phyloP scores from a whole-genome alignment of 2,888 invertebrate genomes.

The Phymatocera aterrima region DNA sequence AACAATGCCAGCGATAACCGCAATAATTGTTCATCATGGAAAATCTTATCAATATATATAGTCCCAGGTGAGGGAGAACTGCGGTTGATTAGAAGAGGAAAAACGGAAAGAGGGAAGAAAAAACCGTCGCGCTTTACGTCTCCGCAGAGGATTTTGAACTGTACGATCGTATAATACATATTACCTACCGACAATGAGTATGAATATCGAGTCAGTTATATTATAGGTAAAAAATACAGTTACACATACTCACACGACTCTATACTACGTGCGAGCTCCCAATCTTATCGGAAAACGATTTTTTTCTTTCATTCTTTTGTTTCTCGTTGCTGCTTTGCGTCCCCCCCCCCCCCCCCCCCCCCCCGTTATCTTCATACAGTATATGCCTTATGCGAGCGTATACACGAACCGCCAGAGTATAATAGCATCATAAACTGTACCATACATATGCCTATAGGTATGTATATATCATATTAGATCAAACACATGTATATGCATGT shows the following conservation, averaged over 20 bases:
- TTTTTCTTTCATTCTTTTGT: slow-evolving; percentile 42
- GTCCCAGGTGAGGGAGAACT: slow-evolving; percentile 45
- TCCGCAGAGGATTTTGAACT: slow-evolving; percentile 47
- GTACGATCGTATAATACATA: slow-evolving; percentile 29
- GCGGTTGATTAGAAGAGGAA: slow-evolving; percentile 14
- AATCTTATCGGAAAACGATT: slow-evolving; percentile 46
- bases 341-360: slow-evolving; percentile 2
- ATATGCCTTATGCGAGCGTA: background rate
- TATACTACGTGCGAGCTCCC: background rate
- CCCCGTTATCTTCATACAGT: background rate
- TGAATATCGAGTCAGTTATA: too few species aligned
- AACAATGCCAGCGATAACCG: too few species aligned
- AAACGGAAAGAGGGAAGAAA: background rate
- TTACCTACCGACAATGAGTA: too few species aligned
- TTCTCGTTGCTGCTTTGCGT: background rate
- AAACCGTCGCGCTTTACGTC: background rate
- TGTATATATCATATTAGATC: too few species aligned
- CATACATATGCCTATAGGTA: too few species aligned
- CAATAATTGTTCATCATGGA: too few species aligned
- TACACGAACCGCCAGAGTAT: too few species aligned
- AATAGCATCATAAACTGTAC: too few species aligned
- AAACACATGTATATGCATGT: background rate
- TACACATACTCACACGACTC: background rate
- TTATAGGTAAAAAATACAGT: too few species aligned
- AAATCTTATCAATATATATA: slow-evolving; percentile 48